A percentile compares a stretch with the other conserved stretches of the same genome.
These are phyloP conservation scores for Pristis pectinata DNA, from an alignment of 2,797 vertebrate genomes.

Conservation along the genomic window DNA sequence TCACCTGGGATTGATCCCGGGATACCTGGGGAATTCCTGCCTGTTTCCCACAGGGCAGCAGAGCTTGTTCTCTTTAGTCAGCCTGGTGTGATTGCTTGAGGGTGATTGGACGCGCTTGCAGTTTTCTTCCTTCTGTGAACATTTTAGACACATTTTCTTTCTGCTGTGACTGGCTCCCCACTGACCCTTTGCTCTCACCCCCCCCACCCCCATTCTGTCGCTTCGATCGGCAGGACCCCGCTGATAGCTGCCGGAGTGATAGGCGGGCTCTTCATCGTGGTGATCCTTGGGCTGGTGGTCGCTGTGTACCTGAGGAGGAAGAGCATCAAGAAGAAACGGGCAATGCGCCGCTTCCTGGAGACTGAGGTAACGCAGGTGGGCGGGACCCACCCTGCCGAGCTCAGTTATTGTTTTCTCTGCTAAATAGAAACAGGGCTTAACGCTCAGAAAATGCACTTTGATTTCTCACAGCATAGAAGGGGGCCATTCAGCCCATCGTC, in stretches of 20 bases:
- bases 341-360: conserved; percentile 83
- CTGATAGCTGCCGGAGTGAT: conserved; percentile 89
- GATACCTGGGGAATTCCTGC: not conserved
- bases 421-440: not conserved
- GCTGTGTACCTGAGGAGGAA: conserved; percentile 85
- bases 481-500: too few relatives aligned
- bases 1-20: not conserved
- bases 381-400: not conserved
- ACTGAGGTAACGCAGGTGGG: conserved; percentile 71
- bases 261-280: conserved; percentile 83
- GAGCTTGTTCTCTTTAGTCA: not conserved
- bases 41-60: not conserved
- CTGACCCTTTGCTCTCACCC: conserved; percentile 16
- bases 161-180: too few relatives aligned
- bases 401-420: not conserved
- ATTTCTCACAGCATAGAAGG: not conserved
- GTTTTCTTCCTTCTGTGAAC: not conserved
- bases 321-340: conserved; percentile 96
- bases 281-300: conserved; percentile 82
- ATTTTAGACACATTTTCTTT: not conserved
- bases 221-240: conserved; percentile 72
- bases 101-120: not conserved
- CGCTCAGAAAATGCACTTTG: not conserved
- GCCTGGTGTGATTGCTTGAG: not conserved
- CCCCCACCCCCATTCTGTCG: not conserved